Conservation (phyloP, 1,140 invertebrate species). For the Magallana angulata region DNA sequence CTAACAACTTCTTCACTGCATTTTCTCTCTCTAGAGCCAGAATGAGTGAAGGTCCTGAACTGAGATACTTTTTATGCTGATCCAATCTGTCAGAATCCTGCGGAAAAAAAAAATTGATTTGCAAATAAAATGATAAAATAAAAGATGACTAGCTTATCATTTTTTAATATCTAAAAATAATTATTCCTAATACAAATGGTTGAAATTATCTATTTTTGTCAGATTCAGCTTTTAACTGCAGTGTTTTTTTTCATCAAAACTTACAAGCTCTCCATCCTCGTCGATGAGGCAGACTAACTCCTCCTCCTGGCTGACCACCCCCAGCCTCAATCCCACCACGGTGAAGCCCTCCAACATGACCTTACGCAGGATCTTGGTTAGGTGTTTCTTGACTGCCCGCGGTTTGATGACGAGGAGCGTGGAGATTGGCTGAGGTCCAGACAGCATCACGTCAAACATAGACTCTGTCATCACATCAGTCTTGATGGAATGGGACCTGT, state of each 20-base stretch:
- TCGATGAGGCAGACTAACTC: slow-evolving; percentile 54
- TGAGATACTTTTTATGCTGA: slow-evolving; percentile 67
- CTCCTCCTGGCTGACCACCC: slow-evolving; percentile 54
- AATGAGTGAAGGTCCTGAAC: slow-evolving; percentile 64
- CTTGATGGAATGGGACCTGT: slow-evolving; percentile 1
- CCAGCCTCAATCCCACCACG: slow-evolving; percentile 67
- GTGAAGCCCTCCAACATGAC: slow-evolving; percentile 73
- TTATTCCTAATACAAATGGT: too few relatives aligned
- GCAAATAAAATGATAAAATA: too few relatives aligned
- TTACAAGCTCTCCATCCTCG: slow-evolving; percentile 50
- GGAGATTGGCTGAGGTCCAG: slow-evolving; percentile 69
- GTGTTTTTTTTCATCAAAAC: not conserved
- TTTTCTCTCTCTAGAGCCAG: slow-evolving; percentile 73
- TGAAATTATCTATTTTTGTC: not conserved
- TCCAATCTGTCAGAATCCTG: slow-evolving; percentile 54
- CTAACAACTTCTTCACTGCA: slow-evolving; percentile 73
- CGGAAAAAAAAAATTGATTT: not conserved
- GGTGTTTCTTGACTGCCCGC: slow-evolving; percentile 66
- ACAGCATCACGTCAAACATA: slow-evolving; percentile 71
- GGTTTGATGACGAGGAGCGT: slow-evolving; percentile 75
- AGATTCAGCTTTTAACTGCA: not conserved
- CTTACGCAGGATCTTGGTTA: slow-evolving; percentile 72
- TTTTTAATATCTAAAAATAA: too few relatives aligned
- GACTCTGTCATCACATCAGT: slow-evolving; percentile 56
- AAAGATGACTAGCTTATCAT: too few relatives aligned